A percentile compares a stretch with the other conserved stretches of the same genome.
Evolutionary conservation across 1,140 invertebrate species (phyloP).

Genomic region (Drosophila repleta): DNA sequence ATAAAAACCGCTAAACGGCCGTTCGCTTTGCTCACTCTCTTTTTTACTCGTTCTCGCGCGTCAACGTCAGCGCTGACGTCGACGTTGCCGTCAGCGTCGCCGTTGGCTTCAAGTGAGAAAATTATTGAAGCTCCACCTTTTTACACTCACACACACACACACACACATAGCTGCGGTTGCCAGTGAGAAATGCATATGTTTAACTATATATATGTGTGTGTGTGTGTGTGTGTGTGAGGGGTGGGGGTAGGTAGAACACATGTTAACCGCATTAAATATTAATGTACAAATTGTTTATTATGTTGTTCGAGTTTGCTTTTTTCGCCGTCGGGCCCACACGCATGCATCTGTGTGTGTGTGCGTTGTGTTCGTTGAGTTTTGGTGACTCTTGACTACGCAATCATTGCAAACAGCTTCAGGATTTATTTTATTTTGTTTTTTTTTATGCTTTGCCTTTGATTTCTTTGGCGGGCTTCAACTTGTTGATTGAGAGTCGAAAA

Average conservation of each 20-base stretch:
- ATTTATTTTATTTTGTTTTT: conserved; percentile 13
- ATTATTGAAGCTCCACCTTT: conserved; percentile 80
- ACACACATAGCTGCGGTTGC: conserved; percentile 18
- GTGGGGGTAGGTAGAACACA: conserved; percentile 51
- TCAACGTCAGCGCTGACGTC: conserved; percentile 10
- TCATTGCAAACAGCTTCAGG: conserved; percentile 53
- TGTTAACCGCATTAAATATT: conserved; percentile 81
- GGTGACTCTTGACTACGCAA: conserved; percentile 51
- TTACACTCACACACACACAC: conserved; percentile 55
- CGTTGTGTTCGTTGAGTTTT: conserved; percentile 39
- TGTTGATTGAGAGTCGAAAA: conserved; percentile 57
- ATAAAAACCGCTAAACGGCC: conserved; percentile 25
- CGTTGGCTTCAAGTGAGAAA: conserved; percentile 66
- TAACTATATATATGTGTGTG: not conserved
- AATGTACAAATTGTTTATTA: conserved; percentile 82
- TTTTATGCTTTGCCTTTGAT: conserved; percentile 37
- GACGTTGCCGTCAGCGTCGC: conserved; percentile 11
- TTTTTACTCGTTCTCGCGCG: conserved; percentile 44
- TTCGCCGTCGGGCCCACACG: conserved; percentile 46
- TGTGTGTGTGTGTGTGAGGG: conserved; percentile 18
- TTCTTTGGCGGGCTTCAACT: conserved; percentile 38
- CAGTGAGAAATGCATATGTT: conserved; percentile 21
- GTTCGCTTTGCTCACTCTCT: conserved; percentile 39
- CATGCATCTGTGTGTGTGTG: conserved; percentile 9
- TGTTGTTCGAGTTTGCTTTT: conserved; percentile 63